These are phyloP conservation scores for Dinocampus coccinellae DNA, from an alignment of 2,888 invertebrate genomes.

Conservation along the genomic window DNA sequence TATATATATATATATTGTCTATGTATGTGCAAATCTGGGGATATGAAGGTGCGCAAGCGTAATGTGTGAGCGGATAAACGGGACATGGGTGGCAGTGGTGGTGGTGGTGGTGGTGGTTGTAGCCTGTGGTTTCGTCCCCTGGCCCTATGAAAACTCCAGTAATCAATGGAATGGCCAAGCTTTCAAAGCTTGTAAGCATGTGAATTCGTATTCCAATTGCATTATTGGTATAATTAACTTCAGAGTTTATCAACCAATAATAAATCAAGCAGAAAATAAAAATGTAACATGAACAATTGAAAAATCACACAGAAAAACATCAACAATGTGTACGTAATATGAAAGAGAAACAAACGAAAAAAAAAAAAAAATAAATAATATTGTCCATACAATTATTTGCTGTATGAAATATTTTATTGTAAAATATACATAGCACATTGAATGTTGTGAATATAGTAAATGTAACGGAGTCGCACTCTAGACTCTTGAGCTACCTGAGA, in stretches of 20 bases:
- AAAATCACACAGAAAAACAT: neutral
- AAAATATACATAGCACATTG: neutral
- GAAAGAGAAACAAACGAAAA: too few relatives aligned
- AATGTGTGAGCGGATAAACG: slow-evolving; percentile 3
- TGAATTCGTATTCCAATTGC: neutral
- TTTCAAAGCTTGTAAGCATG: slow-evolving; percentile 39
- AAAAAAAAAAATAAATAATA: too few relatives aligned
- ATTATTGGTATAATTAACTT: neutral
- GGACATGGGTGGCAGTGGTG: neutral
- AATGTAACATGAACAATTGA: neutral
- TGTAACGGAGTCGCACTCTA: neutral
- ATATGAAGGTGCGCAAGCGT: slow-evolving; percentile 45
- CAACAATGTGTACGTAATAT: neutral
- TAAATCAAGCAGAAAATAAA: neutral
- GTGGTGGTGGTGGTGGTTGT: neutral
- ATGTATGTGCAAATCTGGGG: neutral
- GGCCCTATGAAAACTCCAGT: slow-evolving; percentile 43
- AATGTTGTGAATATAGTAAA: neutral
- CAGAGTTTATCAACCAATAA: slow-evolving; percentile 10
- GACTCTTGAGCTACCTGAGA: neutral
- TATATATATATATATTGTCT: too few relatives aligned
- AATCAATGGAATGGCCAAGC: slow-evolving; percentile 51
- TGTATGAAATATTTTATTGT: neutral
- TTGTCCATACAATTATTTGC: neutral
- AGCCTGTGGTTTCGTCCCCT: slow-evolving; percentile 11